phyloP scores from a whole-genome alignment of 2,113 vertebrate species.

The Chrysochloris asiatica region DNA sequence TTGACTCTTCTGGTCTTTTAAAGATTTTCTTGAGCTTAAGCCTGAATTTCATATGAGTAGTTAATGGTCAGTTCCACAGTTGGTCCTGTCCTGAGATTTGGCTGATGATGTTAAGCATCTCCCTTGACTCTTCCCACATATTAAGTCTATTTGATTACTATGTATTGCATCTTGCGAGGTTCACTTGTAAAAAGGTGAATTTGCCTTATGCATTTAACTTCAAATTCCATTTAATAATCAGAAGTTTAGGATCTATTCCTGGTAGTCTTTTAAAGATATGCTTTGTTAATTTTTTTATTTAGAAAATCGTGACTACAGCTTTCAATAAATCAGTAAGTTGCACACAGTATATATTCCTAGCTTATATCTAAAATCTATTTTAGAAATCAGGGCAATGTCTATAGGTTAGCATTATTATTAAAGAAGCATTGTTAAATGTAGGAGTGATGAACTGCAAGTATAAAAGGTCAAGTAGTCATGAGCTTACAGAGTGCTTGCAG shows the following conservation, averaged over 20 bases:
- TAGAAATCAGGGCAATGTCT: background rate
- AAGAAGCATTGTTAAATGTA: background rate
- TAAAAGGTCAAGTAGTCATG: background rate
- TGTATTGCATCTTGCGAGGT: too few relatives aligned
- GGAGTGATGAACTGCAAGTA: background rate
- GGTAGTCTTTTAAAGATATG: background rate
- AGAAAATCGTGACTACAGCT: background rate
- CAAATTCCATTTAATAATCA: background rate
- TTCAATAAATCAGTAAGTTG: background rate
- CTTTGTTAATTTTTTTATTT: background rate
- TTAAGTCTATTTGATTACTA: too few relatives aligned
- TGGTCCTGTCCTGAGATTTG: too few relatives aligned
- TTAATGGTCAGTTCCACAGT: too few relatives aligned
- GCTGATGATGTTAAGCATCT: too few relatives aligned
- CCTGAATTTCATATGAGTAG: too few relatives aligned
- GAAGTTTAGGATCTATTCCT: background rate
- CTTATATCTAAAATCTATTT: background rate
- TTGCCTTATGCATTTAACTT: too few relatives aligned
- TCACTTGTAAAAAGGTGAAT: too few relatives aligned
- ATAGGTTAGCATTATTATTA: background rate
- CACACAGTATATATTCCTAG: background rate
- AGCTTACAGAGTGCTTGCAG: background rate
- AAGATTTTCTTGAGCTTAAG: too few relatives aligned
- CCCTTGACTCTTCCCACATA: too few relatives aligned
- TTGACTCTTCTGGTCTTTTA: too few relatives aligned